Conservation (phyloP, 2,888 invertebrate species). For the Palloptera scutellata region DNA sequence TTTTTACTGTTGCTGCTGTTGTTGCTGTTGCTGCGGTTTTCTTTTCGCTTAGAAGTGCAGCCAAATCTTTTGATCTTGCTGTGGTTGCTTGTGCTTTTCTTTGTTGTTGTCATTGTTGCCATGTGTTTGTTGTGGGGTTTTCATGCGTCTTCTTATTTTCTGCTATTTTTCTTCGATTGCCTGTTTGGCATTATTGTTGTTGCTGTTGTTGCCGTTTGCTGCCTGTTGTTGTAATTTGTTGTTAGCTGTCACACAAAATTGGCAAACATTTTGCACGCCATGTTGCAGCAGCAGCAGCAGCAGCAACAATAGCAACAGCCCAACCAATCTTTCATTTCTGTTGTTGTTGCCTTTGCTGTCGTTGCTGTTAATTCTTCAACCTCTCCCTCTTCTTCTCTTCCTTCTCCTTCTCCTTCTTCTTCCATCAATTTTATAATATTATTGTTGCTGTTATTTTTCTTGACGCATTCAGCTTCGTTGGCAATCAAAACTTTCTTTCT, state of each 20-base stretch:
- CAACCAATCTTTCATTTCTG: constrained; percentile 17
- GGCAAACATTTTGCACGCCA: constrained; percentile 24
- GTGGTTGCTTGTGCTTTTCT: constrained; percentile 18
- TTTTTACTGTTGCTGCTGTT: neutral
- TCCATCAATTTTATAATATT: too few species aligned
- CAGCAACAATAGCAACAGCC: too few species aligned
- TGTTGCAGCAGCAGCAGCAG: constrained; percentile 2
- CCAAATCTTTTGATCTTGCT: constrained; percentile 51
- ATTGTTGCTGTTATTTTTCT: too few species aligned
- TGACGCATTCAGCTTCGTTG: too few species aligned
- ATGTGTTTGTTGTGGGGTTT: constrained; percentile 12
- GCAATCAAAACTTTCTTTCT: too few species aligned
- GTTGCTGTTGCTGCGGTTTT: constrained; percentile 9
- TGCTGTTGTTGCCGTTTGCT: neutral
- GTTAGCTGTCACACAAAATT: constrained; percentile 26
- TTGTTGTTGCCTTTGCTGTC: neutral
- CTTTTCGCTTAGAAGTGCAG: constrained; percentile 31
- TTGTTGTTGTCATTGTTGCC: neutral
- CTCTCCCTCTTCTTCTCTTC: too few species aligned
- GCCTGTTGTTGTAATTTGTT: constrained; percentile 14
- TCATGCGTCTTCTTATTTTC: neutral
- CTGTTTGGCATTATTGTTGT: constrained; percentile 37
- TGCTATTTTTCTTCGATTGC: neutral
- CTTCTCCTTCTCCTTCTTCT: too few species aligned
- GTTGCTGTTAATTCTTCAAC: too few species aligned